Evolutionary conservation across 64 coral and sea anemone species (phyloP), one percentile per base, ranked within the genome.

Genomic region (Platygyra sinensis): DNA sequence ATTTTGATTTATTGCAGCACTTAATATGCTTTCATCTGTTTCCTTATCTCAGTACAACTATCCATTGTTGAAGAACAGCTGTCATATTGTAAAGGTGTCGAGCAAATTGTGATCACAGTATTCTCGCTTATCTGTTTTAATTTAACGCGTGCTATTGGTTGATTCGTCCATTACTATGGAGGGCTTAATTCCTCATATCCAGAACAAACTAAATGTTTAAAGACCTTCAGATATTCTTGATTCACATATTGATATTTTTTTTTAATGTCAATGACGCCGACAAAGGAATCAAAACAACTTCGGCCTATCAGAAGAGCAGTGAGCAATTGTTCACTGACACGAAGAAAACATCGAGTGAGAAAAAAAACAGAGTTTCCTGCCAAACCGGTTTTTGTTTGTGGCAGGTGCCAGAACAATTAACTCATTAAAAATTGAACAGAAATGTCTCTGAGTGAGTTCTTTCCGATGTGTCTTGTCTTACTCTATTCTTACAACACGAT

Each of bases 381-480:
- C 6, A 67, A 85, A 71, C 33, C 63, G 24, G 62, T 22, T 50
- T 71, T 28, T 46, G 4, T 18, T 36, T 12, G 38, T 15, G 24
- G 62, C 81, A 72, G 63, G 81, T 85, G 81, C 64, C 2, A 10
- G 32, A 64, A 42, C 30, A 65, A 83, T 25, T 85, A 24, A 18
- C 10, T 83, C 39, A 85, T 85, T 51, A 85, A 71, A 50, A 50
- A 85, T 85, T 85, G 20, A 85, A 67, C 1, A 20, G 60, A 85
- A 85, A 72, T 85, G 81, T 85, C 81, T 85, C 60, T 46, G 42
- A 64, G n/a, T 16, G 22, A 24, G n/a, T 49, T 63, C 30, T 60
- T 67, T 20, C 42, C 24, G 42, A 12, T 19, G 57, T 7, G 10
- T 62, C 33, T 30, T 63, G 29, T 60, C 30, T 36, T 65, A 33